Conservation (phyloP, 2,113 vertebrate genomes). For the Ploceus nigricollis region DNA sequence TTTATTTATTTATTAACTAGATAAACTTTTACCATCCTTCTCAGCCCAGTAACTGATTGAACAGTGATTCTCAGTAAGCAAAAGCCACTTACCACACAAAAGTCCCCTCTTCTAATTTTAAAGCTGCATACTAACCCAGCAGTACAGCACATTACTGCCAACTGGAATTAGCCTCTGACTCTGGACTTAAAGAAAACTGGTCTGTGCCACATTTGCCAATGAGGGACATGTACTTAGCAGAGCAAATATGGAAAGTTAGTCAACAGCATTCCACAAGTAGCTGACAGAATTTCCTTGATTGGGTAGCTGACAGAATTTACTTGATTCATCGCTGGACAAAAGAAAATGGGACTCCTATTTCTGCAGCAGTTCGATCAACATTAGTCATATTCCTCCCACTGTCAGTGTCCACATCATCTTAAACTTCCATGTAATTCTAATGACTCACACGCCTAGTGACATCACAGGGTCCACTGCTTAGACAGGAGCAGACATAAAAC, state of each 20-base stretch:
- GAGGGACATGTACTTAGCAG: not conserved
- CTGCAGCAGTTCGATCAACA: not conserved
- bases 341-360: not conserved
- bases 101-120: not conserved
- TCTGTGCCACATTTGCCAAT: not conserved
- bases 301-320: not conserved
- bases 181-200: not conserved
- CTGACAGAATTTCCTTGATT: not conserved
- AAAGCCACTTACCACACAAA: not conserved
- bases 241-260: not conserved
- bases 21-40: not conserved
- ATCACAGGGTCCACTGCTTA: not conserved
- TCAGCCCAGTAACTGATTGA: not conserved
- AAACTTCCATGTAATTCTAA: not conserved
- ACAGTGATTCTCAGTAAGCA: not conserved
- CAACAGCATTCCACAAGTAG: not conserved
- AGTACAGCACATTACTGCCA: not conserved
- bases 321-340: fast-evolving
- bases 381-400: not conserved
- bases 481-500: not conserved
- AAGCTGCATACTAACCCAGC: not conserved
- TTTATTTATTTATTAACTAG: not conserved
- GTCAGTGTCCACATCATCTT: not conserved
- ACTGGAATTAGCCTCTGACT: not conserved
- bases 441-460: not conserved